Evolutionary conservation across 2,113 vertebrate species (phyloP), one percentile per base, ranked within the genome.

Genomic region (Delphinapterus leucas): DNA sequence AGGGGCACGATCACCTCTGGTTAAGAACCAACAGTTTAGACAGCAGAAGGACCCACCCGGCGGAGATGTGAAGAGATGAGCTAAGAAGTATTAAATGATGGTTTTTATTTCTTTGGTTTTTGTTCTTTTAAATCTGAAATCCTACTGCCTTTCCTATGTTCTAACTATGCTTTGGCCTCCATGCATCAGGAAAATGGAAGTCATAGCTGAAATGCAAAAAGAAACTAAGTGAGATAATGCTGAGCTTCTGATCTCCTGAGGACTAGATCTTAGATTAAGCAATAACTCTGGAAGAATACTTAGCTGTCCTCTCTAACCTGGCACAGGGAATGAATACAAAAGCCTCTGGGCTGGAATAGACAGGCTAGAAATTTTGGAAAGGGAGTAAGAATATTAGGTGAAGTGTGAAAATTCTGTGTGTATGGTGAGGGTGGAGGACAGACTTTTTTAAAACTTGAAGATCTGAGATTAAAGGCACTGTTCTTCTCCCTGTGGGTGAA

Each of bases 261-360:
- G 77, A 88, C 26, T 41, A 90, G 70, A 92, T 92, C 67, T 53
- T 76, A 95, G 93, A 74, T 93, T 96, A 94, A 89, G 82, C 23
- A 86, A 93, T 74, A 81, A 1, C n/a, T 82, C 58, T 96, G 67
- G 60, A 95, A 86, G 61, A 81, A 68, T 74, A 71, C 14, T 67
- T 85, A 38, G 12, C 31, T 82, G 25, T 92, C 49, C 44, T 95
- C 76, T 97, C 97, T 97, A 86, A 94, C 58, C 92, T 95, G 96
- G 67, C 85, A 94, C 79, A 55, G 17, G 28, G 36, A 82, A 53
- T 71, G n/a, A 91, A 82, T 44, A n/a, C 74, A 71, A 93, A 86
- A 73, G 15, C 61, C 41, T 63, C 65, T 96, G 31, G 67, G 26
- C 38, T 86, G 31, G 41, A 93, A 63, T 65, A 77, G 53, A 88